Base-by-base conservation (phyloP, 2,797 vertebrate species). In the Onychomys leucogaster region DNA sequence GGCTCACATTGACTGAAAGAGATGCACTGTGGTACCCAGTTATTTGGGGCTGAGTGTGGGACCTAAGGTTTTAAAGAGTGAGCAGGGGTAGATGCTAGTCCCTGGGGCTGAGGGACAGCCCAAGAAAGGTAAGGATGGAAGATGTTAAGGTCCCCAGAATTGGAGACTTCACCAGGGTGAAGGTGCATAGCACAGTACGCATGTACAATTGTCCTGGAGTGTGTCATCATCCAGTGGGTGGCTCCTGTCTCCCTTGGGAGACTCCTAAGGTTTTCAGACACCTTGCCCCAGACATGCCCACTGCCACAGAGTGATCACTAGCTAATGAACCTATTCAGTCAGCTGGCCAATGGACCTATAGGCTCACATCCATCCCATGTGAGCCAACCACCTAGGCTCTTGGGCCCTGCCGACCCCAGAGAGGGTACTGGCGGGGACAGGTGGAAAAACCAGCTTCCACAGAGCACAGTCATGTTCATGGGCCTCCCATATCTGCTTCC, bases 271-370 rank as follows among this genome's bases (percentile, higher is more conserved):
- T n/a, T 90, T 69, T 12, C 69, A 78, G 52, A 29, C 19, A 27
- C 14, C 27, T 13, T 10, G 32, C 3, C 55, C 21, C 6, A 27
- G 77, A 34, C 29, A n/a, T 57, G 12, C 63, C 17, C 23, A 5
- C 55, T 32, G 2, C 5, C 0, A 0, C 2, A 21, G 37, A 13
- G 43, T 2, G 4, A 77, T 5, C 16, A 27, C 37, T 25, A 25
- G 17, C 9, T 61, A 25, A 32, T 52, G 13, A 78, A 25, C 73
- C 9, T 61, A 6, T 25, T 14, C 55, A 2, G 5, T 34, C 43
- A 27, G 5, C 83, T 52, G 59, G 5, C 23, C 5, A 7, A 34
- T 6, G 59, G 14, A 2, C 69, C 86, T 75, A 5, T 59, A 88
- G 25, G 71, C 14, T 43, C 49, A 77, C 32, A 77, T 49, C 7